Base-by-base conservation (phyloP, 1,140 invertebrate species). In the Pectinophora gossypiella region DNA sequence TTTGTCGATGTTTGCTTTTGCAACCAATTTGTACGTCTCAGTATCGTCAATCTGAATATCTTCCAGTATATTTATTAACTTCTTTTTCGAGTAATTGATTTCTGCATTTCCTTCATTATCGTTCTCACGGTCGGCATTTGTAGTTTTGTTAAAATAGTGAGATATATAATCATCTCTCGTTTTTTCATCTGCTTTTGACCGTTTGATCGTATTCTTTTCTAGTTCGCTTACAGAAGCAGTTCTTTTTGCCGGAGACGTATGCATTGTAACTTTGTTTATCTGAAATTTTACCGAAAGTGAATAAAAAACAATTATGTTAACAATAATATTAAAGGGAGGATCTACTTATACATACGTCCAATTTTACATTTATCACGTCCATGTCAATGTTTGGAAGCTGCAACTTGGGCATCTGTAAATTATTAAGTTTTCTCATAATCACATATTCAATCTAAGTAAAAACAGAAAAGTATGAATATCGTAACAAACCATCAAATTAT, bases 11-110 rank as follows among this genome's bases (percentile, higher is more conserved):
- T 75, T 68, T 2, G 76, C 49, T 50, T 73, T 72, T 0, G 70
- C 63, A 19, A 85, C 19, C 10, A 80, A 65, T 19, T 75, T 60
- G 21, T 69, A 62, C 19, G 69, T 59, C 35, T 78, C 68, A 18
- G 49, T 59, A 46, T 62, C 68, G 54, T 75, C 53, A 15, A 85
- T 48, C n/a, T 64, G 70, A 10, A 80, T 56, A 56, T 85, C 73
- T 47, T 82, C 72, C 35, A 85, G 44, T 43, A 85, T 80, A 42
- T 78, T 68, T 35, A 85, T 80, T 10, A 83, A 45, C 54, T 81
- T 85, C 19, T 59, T 74, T 6, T 74, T 57, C 1, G 75, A 70
- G 50, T 66, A 81, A 47, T 62, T 69, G 45, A 57, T 51, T 42
- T 22, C 6, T 19, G 45, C 50, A 10, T 50, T n/a, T n/a, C n/a